Percentiles rank a stretch among this genome's conserved stretches.
phyloP scores from a whole-genome alignment of 2,888 invertebrate species.

The Eristalinus aeneus region DNA sequence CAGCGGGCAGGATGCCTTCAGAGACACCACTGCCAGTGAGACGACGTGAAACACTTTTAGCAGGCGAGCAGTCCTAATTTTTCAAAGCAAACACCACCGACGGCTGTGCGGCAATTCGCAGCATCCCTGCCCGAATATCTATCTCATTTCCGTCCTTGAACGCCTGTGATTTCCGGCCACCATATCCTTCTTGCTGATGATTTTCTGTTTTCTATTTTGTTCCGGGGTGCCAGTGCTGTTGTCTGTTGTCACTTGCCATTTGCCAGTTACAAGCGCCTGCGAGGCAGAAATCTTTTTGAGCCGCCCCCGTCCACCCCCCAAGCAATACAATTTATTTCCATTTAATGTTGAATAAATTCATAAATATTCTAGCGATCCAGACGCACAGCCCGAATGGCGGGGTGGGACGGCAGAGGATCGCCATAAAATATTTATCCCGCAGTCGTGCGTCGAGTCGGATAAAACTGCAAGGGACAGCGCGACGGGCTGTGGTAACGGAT shows the following conservation, averaged over 20 bases:
- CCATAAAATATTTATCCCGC: constrained; percentile 71
- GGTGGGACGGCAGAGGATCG: neutral
- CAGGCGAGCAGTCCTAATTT: constrained; percentile 46
- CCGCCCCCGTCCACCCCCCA: neutral
- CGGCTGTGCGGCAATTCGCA: constrained; percentile 26
- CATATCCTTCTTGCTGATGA: constrained; percentile 49
- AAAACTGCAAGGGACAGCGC: constrained; percentile 40
- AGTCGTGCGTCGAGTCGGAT: constrained; percentile 1
- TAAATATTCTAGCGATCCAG: constrained; percentile 63
- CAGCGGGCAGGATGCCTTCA: constrained; percentile 1
- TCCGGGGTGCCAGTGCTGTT: neutral
- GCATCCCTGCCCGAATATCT: constrained; percentile 51
- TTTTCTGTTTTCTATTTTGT: constrained; percentile 45
- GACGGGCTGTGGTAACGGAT: neutral
- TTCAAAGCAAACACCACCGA: constrained; percentile 24
- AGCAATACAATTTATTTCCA: constrained; percentile 65
- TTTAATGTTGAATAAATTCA: constrained; percentile 66
- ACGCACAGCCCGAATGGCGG: neutral
- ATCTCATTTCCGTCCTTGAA: constrained; percentile 69
- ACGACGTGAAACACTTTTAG: neutral
- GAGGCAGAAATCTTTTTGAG: neutral
- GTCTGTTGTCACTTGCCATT: constrained; percentile 22
- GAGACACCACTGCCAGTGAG: too few species aligned
- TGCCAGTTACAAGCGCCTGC: constrained; percentile 3
- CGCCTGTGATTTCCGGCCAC: constrained; percentile 70